Evolutionary conservation across 1,140 invertebrate genomes (phyloP), one percentile per base, ranked within the genome.

Genomic region (Drosophila saltans): DNA sequence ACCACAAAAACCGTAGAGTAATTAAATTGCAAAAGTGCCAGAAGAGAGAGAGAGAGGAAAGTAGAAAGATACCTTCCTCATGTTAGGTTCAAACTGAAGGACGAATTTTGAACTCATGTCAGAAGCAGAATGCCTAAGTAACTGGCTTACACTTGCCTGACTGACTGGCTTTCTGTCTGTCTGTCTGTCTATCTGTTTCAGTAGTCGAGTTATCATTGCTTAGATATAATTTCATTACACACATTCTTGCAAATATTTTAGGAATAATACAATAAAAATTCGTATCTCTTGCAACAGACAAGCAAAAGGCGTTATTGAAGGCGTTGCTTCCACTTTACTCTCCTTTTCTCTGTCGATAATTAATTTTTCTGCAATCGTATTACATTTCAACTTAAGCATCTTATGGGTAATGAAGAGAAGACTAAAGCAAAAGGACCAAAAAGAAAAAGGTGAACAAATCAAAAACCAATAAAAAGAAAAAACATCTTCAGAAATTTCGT

Each of bases 391-490:
- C 78, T 81, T 83, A 78, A 86, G 83, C 82, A 69, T 45, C 83
- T 86, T 86, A 86, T 74, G 61, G 72, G 66, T 82, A 88, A 80
- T 83, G 76, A 79, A 88, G 33, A 36, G 76, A 79, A 88, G 33
- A 36, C 4, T 36, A 36, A 36, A 36, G 33, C 1, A 36, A 36
- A 36, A 36, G 33, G 4, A 36, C 33, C 3, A 36, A 5, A 36
- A 36, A 36, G 36, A 36, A 74, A 7, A 84, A 77, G 70, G 68
- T 72, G 72, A 72, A 69, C 81, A 79, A 90, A 90, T 90, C 85
- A 90, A 79, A 90, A 81, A 81, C 75, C 85, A 89, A 89, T 89
- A 90, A 90, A 89, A 89, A 69, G 16, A 16, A 16, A 16, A 16
- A 16, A 16, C 16, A 16, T 69, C 69, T 68, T 33, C 41, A 58